Conservation (phyloP, 2,797 vertebrate genomes). For the Parauchenoglanis punctatus region DNA sequence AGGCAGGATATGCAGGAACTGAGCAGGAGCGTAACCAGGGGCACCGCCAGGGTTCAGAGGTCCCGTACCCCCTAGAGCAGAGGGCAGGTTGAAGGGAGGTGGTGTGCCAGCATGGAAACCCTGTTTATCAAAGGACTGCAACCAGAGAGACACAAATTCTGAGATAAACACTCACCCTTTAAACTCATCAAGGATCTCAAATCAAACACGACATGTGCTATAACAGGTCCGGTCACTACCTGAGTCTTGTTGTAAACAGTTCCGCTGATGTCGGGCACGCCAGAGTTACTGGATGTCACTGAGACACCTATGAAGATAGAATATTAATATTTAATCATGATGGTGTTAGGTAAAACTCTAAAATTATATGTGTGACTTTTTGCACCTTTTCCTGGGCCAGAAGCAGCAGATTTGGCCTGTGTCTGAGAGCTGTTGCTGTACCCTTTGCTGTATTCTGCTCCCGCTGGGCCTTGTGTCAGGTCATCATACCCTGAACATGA, state of each 20-base stretch:
- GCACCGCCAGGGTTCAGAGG: constrained; percentile 89
- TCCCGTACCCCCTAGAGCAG: constrained; percentile 88
- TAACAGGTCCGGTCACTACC: constrained; percentile 69
- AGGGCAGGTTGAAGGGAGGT: constrained; percentile 92
- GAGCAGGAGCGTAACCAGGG: constrained; percentile 87
- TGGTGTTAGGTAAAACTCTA: neutral
- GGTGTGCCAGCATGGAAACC: constrained; percentile 95
- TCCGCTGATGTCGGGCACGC: constrained; percentile 91
- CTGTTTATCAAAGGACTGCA: constrained; percentile 95
- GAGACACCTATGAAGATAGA: constrained; percentile 79
- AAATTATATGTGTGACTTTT: neutral
- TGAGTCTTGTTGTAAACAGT: constrained; percentile 97
- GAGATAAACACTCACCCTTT: neutral
- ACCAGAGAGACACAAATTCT: neutral
- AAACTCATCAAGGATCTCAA: neutral
- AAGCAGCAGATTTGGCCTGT: constrained; percentile 89
- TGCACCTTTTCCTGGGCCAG: constrained; percentile 92
- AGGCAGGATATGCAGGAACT: constrained; percentile 92
- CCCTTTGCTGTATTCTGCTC: constrained; percentile 91
- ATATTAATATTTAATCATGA: neutral
- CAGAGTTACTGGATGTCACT: constrained; percentile 90
- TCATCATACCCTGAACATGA: constrained; percentile 87
- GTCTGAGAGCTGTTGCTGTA: constrained; percentile 90
- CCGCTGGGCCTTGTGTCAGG: constrained; percentile 86
- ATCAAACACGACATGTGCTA: neutral